Base-by-base conservation (phyloP, 2,888 invertebrate species). In the Helicoverpa assulta region DNA sequence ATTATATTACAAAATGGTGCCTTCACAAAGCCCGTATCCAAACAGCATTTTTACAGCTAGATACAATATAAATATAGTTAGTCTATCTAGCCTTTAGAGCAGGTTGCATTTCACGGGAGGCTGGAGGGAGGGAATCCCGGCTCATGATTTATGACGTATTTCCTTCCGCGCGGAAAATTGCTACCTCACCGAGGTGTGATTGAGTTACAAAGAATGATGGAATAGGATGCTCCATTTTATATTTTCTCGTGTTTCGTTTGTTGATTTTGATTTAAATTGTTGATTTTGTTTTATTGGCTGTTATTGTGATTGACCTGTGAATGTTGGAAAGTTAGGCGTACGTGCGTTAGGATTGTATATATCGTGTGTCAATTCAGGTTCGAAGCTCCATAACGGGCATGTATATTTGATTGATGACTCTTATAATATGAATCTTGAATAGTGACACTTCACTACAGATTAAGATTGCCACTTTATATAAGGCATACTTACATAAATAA, bases 81-180 rank as follows among this genome's bases (percentile, higher is more conserved):
- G 18, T 59, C 33, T 60, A 12, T 10, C 52, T 69, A 43, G 51
- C 58, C 19, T 40, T 51, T 16, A 26, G 19, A 26, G 37, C 54
- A 57, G 40, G 58, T 33, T 60, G 78, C 65, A 72, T 63, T 71
- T 40, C 43, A 70, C 47, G 55, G 59, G 16, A 47, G 47, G 60
- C 16, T 50, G 55, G 37, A 60, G 56, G 60, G 60, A 26, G 51
- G 54, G 65, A 50, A 67, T 61, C 37, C 1, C 47, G 18, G 51
- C 61, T 58, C 40, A 80, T 75, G 76, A 80, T 75, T 80, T 75
- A 80, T 55, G 64, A 75, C 50, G 76, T 55, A 55, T 75, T 52
- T 69, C 54, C 54, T 69, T 47, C 43, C 61, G 64, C 55, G 70
- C 64, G 64, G 64, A 53, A 75, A 75, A 75, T 70, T 65, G 64